These are phyloP conservation scores for Apis cerana DNA, from an alignment of 1,140 invertebrate genomes.

Conservation along the genomic window DNA sequence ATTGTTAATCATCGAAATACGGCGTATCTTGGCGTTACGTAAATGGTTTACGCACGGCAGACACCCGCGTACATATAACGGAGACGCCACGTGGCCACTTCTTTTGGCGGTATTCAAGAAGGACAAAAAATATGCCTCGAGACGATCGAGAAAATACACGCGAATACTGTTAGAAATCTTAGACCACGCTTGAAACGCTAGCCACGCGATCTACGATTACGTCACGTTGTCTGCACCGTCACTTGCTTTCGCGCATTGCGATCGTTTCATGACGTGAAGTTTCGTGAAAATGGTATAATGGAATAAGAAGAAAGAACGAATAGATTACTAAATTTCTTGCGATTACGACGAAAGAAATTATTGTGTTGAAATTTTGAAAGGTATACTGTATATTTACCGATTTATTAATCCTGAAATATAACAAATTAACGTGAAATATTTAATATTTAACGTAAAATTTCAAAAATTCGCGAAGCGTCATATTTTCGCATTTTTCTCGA, in stretches of 20 bases:
- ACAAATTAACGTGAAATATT: too few species aligned
- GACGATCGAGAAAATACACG: too few species aligned
- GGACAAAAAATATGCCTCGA: slow-evolving; percentile 12
- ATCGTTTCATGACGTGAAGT: too few species aligned
- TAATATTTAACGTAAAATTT: too few species aligned
- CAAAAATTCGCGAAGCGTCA: too few species aligned
- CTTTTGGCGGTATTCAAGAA: slow-evolving; percentile 39
- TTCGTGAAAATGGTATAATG: not conserved
- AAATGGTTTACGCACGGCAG: slow-evolving; percentile 71
- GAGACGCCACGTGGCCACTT: slow-evolving; percentile 36
- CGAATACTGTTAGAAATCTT: slow-evolving; percentile 17
- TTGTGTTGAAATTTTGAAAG: too few species aligned
- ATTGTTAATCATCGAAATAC: slow-evolving; percentile 81
- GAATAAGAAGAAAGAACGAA: too few species aligned
- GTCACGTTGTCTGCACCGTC: not conserved
- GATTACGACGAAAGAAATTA: too few species aligned
- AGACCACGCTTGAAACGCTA: not conserved
- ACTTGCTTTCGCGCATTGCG: not conserved
- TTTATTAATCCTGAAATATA: too few species aligned
- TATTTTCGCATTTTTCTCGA: too few species aligned
- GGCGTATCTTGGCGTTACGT: slow-evolving; percentile 76
- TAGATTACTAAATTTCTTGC: too few species aligned
- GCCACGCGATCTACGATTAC: slow-evolving; percentile 14
- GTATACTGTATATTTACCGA: too few species aligned
- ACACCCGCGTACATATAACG: slow-evolving; percentile 47